Conservation (phyloP, 2,113 vertebrate species). For the Hydropotes inermis region DNA sequence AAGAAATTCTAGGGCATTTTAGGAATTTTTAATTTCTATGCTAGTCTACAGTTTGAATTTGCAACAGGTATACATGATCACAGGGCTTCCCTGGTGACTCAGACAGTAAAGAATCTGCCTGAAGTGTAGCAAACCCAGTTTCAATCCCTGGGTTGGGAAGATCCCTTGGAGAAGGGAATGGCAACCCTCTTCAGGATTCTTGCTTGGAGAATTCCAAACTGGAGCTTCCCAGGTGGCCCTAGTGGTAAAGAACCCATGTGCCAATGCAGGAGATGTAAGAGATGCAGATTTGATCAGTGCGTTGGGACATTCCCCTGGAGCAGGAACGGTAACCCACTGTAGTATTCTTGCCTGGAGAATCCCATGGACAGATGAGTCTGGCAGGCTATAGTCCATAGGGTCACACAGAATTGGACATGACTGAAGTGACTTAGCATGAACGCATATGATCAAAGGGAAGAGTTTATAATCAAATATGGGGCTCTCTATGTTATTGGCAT, state of each 20-base stretch:
- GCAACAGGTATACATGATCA: not conserved
- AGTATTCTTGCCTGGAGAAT: not conserved
- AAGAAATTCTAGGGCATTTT: not conserved
- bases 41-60: not conserved
- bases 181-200: not conserved
- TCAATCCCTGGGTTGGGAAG: not conserved
- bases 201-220: not conserved
- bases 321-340: not conserved
- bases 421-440: not conserved
- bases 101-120: not conserved
- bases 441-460: not conserved
- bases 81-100: not conserved
- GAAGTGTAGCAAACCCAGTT: not conserved
- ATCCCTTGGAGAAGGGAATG: not conserved
- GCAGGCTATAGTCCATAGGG: not conserved
- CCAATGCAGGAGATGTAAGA: not conserved
- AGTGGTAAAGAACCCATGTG: not conserved
- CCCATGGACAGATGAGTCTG: not conserved
- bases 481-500: not conserved
- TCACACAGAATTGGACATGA: not conserved
- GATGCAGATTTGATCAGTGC: not conserved
- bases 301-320: not conserved
- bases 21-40: not conserved
- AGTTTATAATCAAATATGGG: not conserved
- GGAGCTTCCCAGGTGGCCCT: not conserved